These are phyloP conservation scores for Cirrhinus mrigala DNA, from an alignment of 2,797 vertebrate species.

Conservation along the genomic window DNA sequence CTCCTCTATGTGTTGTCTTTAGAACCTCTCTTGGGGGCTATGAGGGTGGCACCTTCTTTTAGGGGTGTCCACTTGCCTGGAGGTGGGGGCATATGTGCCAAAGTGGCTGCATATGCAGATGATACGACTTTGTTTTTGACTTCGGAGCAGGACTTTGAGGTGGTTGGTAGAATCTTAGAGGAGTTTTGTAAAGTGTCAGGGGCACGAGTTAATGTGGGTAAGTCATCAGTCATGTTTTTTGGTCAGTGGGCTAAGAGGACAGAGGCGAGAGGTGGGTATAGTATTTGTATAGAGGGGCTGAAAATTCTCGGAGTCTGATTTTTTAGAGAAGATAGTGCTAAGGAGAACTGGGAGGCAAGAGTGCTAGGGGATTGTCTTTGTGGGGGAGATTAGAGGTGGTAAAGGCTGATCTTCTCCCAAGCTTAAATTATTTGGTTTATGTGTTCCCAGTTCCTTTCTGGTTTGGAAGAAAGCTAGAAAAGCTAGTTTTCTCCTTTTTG, in stretches of 20 bases:
- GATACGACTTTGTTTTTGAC: not conserved
- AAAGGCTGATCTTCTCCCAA: not conserved
- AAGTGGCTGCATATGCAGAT: not conserved
- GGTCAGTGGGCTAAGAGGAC: not conserved
- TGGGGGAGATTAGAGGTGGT: not conserved
- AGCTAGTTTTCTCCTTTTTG: too few species aligned
- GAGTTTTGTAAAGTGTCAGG: not conserved
- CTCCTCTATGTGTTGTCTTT: not conserved
- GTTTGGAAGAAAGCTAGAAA: not conserved
- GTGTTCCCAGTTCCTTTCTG: not conserved
- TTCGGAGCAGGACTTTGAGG: fast-evolving
- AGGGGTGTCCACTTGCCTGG: not conserved
- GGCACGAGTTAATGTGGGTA: not conserved
- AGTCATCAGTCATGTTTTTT: not conserved
- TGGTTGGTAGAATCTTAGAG: fast-evolving
- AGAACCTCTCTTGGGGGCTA: not conserved
- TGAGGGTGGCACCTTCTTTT: not conserved
- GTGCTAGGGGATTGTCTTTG: not conserved
- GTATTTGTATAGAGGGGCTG: not conserved
- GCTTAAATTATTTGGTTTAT: not conserved
- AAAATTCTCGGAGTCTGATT: too few species aligned
- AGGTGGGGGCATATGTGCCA: not conserved
- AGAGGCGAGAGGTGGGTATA: not conserved
- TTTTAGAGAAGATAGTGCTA: not conserved
- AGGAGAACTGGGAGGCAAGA: not conserved